Conservation (phyloP, 2,888 invertebrate genomes). For the Frankliniella fusca region DNA sequence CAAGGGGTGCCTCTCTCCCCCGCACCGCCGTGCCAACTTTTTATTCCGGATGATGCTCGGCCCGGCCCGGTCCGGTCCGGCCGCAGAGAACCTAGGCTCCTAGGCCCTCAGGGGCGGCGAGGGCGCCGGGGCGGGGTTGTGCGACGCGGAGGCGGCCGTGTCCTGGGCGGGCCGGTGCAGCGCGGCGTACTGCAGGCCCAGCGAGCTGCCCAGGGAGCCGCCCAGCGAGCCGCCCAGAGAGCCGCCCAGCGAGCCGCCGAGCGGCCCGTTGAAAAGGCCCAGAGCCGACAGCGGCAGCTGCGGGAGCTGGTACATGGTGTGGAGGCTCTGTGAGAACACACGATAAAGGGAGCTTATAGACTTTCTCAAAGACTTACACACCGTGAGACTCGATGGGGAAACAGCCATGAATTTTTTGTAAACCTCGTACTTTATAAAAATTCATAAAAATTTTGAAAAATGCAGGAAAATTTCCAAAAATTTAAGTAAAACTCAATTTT, state of each 20-base stretch:
- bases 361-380: too few species aligned
- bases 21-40: background rate
- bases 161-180: constrained; percentile 39
- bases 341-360: background rate
- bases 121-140: constrained; percentile 45
- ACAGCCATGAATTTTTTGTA: too few species aligned
- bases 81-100: constrained; percentile 41
- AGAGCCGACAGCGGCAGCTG: constrained; percentile 10
- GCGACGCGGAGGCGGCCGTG: constrained; percentile 36
- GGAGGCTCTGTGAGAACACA: background rate
- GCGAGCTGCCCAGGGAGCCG: constrained; percentile 49
- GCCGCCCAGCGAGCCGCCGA: constrained; percentile 1
- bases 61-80: too few species aligned
- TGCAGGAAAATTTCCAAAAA: too few species aligned
- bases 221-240: background rate
- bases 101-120: constrained; percentile 51
- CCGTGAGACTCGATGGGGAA: too few species aligned
- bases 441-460: too few species aligned
- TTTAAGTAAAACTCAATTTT: too few species aligned
- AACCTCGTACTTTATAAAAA: too few species aligned
- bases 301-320: constrained; percentile 18
- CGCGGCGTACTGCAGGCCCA: constrained; percentile 43
- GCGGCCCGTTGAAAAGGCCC: constrained; percentile 6
- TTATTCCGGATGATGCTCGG: too few species aligned
- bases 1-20: background rate